Evolutionary conservation across 2,888 invertebrate genomes (phyloP), one percentile per base, ranked within the genome.

Genomic region (Temnothorax ravouxi): DNA sequence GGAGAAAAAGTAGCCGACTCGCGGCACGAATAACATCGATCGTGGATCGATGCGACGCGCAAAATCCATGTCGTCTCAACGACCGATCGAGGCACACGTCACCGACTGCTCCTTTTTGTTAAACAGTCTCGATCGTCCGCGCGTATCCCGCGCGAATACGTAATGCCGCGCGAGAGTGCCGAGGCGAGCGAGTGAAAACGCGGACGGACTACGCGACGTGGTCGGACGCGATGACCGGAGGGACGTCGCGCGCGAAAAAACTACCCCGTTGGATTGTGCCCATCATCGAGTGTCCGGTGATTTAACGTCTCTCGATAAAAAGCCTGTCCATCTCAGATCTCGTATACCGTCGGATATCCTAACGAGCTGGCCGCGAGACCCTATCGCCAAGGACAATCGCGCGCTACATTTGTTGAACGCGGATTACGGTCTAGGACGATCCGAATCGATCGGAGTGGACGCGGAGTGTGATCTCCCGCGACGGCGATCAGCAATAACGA

Each of bases 1-100:
- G 66, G 69, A 69, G 59, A 87, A 79, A 86, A 89, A 80, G 76
- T 81, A 72, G 8, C 56, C 11, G 56, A 21, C 29, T 54, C 41
- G 41, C 66, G 44, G 64, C 75, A 38, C 50, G 13, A 52, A 76
- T 13, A n/a, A n/a, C 56, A 29, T 44, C 56, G 71, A 79, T 71
- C 71, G 59, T 8, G 11, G 47, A 71, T 79, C 66, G 76, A 76
- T 52, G 66, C 38, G 52, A 41, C 38, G 52, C 13, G 38, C 52
- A 13, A 41, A 8, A 77, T 77, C 54, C 38, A 34, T 25, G 38
- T 25, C 52, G 25, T 41, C 41, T n/a, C 69, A 18, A 47, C 34
- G 56, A 56, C 11, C 59, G 29, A 5, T 44, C 41, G 44, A 13
- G 15, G 18, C 44, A 18, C 47, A 38, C 71, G 59, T 59, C 38